Conservation (phyloP, 2,797 vertebrate species). For the Silurus aristotelis region DNA sequence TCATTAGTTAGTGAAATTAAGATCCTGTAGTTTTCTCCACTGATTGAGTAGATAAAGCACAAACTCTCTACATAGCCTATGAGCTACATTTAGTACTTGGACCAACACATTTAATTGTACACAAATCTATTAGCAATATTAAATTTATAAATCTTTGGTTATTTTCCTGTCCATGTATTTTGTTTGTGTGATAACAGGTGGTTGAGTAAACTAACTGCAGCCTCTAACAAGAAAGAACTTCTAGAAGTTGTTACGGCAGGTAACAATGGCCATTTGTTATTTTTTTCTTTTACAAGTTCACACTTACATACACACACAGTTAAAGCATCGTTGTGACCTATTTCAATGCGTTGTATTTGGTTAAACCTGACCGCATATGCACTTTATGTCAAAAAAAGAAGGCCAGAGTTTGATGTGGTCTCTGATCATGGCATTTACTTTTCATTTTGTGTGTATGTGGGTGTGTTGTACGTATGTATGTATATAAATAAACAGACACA, state of each 20-base stretch:
- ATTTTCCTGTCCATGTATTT: not conserved
- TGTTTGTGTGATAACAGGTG: slow-evolving; percentile 48
- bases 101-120: not conserved
- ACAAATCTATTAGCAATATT: not conserved
- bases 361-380: not conserved
- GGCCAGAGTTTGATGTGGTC: not conserved
- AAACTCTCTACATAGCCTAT: not conserved
- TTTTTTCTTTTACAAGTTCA: not conserved
- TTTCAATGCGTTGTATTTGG: not conserved
- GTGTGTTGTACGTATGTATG: slow-evolving; percentile 12
- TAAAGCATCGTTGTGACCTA: not conserved
- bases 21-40: not conserved
- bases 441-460: not conserved
- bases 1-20: not conserved
- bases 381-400: not conserved
- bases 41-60: not conserved
- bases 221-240: slow-evolving; percentile 32
- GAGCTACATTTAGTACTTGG: not conserved
- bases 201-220: slow-evolving; percentile 53
- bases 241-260: slow-evolving; percentile 39
- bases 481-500: slow-evolving; percentile 4
- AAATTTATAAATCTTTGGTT: not conserved
- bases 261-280: slow-evolving; percentile 19
- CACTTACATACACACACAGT: not conserved
- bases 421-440: not conserved